Evolutionary conservation across 2,888 invertebrate genomes (phyloP).

Genomic region (Phlogophora meticulosa): DNA sequence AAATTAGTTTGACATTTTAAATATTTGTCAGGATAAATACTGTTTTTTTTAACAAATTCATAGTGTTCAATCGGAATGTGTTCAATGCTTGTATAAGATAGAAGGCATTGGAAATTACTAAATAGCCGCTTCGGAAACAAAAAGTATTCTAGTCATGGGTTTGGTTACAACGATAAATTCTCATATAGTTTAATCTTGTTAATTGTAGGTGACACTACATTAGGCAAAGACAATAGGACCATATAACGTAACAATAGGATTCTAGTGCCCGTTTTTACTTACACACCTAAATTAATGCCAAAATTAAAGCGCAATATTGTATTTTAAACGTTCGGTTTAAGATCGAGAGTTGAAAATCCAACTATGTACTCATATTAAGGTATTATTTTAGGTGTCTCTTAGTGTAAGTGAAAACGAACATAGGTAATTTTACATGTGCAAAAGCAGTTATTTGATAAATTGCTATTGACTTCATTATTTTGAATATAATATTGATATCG

Average conservation of each 20-base stretch:
- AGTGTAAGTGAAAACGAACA: no score
- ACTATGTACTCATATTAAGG: no score
- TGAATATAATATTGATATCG: slow-evolving; percentile 72
- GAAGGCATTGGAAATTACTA: background rate
- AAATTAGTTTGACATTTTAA: no score
- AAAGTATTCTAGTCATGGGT: slow-evolving; percentile 1
- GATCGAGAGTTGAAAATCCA: no score
- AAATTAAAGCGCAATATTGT: no score
- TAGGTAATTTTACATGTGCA: slow-evolving; percentile 52
- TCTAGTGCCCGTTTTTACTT: background rate
- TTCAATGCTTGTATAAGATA: no score
- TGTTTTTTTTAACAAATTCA: no score
- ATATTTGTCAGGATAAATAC: no score
- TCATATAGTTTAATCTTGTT: slow-evolving; percentile 18
- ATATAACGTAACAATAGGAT: slow-evolving; percentile 45
- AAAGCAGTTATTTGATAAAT: slow-evolving; percentile 65
- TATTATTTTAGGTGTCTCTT: no score
- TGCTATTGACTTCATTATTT: slow-evolving; percentile 61
- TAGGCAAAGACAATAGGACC: slow-evolving; percentile 58
- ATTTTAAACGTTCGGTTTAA: no score
- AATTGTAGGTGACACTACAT: slow-evolving; percentile 49
- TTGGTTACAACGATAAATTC: slow-evolving; percentile 31
- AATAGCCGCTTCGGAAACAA: background rate
- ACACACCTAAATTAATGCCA: no score
- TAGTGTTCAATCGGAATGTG: no score